Percentiles rank a stretch among this genome's conserved stretches.
Evolutionary conservation across 2,888 invertebrate genomes (phyloP).

Genomic region (Rhingia campestris): DNA sequence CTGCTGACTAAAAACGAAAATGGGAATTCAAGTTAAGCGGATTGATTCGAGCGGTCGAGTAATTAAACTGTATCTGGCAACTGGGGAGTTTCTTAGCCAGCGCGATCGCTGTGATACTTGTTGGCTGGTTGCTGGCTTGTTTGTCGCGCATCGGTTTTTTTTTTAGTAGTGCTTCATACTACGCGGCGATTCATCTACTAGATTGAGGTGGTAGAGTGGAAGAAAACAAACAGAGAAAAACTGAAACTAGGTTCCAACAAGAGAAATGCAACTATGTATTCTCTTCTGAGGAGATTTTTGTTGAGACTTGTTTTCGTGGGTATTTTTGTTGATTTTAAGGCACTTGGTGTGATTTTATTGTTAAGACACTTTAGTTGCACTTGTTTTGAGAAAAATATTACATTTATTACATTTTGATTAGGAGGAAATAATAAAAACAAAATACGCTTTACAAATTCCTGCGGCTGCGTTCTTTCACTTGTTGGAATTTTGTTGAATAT

Average conservation of each 20-base stretch:
- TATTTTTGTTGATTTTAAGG: background rate
- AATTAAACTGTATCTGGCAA: slow-evolving; percentile 46
- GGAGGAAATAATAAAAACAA: slow-evolving; percentile 32
- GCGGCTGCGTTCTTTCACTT: slow-evolving; percentile 65
- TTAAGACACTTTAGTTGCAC: slow-evolving; percentile 53
- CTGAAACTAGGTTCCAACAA: slow-evolving; percentile 41
- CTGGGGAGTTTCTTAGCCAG: slow-evolving; percentile 19
- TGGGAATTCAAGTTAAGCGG: slow-evolving; percentile 41
- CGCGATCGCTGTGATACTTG: slow-evolving; percentile 14
- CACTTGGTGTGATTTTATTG: background rate
- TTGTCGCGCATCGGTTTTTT: slow-evolving; percentile 10
- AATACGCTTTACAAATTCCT: slow-evolving; percentile 32
- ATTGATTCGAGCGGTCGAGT: slow-evolving; percentile 39
- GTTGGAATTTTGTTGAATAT: slow-evolving; percentile 52
- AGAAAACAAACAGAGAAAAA: slow-evolving; percentile 47
- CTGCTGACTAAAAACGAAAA: slow-evolving; percentile 35
- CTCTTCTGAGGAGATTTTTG: slow-evolving; percentile 2
- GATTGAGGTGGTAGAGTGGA: slow-evolving; percentile 4
- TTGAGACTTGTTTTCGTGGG: background rate
- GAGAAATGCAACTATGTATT: background rate
- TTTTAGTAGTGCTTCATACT: slow-evolving; percentile 1
- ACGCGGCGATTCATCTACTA: slow-evolving; percentile 20
- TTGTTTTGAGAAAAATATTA: background rate
- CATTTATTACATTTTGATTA: slow-evolving; percentile 13
- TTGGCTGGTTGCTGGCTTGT: slow-evolving; percentile 19